Percentiles rank a stretch among this genome's conserved stretches.
These are phyloP conservation scores for Galerucella nymphaeae DNA, from an alignment of 2,888 invertebrate genomes.

Conservation along the genomic window DNA sequence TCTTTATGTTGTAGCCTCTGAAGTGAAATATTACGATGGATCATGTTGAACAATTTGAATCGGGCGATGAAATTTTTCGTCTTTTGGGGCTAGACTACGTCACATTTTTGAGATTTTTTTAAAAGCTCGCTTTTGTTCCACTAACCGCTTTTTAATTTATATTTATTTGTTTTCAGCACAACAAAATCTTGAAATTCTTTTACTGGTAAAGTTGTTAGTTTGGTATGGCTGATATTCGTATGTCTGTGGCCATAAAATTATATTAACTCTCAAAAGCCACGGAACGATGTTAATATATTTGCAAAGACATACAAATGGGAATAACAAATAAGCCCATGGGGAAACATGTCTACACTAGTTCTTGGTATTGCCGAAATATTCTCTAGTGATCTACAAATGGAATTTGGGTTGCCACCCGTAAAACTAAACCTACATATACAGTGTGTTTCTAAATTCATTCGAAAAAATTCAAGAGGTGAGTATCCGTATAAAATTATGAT, in stretches of 20 bases:
- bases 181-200: slow-evolving; percentile 34
- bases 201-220: slow-evolving; percentile 15
- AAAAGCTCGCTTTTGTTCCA: slow-evolving; percentile 25
- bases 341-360: no score
- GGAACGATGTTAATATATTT: no score
- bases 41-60: slow-evolving; percentile 29
- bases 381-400: no score
- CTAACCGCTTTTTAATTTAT: slow-evolving; percentile 37
- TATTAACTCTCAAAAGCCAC: neutral
- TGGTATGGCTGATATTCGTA: neutral
- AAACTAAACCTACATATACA: no score
- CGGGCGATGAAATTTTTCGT: slow-evolving; percentile 25
- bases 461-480: no score
- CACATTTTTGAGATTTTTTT: slow-evolving; percentile 35
- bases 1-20: slow-evolving; percentile 3
- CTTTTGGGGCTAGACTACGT: slow-evolving; percentile 16
- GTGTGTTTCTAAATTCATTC: no score
- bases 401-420: no score
- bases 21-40: slow-evolving; percentile 22
- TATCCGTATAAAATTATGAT: no score
- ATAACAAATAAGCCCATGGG: no score
- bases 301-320: no score
- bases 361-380: no score
- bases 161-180: slow-evolving; percentile 24
- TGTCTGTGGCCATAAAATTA: neutral